A percentile compares a stretch with the other conserved stretches of the same genome.
Conservation (phyloP, 2,888 invertebrate species). For the Bombylius major region DNA sequence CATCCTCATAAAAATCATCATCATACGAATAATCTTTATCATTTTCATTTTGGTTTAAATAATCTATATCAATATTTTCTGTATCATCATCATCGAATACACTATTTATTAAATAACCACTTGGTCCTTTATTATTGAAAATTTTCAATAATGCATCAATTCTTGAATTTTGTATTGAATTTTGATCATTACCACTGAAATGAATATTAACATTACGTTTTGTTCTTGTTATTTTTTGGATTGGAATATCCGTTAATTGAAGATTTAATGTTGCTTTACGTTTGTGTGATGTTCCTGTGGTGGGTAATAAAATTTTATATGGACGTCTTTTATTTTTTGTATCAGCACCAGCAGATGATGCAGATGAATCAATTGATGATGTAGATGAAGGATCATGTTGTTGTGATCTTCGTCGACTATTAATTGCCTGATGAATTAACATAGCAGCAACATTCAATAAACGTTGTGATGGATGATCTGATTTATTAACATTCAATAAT, state of each 20-base stretch:
- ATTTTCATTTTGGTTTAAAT: not conserved
- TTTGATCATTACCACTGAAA: not conserved
- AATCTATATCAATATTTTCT: not conserved
- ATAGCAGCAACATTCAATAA: constrained; percentile 12
- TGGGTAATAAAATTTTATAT: not conserved
- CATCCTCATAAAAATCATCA: not conserved
- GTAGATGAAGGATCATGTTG: too few species aligned
- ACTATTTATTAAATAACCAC: not conserved
- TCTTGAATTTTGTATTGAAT: not conserved
- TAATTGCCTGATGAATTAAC: constrained; percentile 9
- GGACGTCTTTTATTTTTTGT: not conserved
- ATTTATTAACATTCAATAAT: constrained; percentile 5
- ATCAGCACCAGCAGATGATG: not conserved
- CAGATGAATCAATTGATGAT: too few species aligned
- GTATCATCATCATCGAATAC: not conserved
- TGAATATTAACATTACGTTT: constrained; percentile 2
- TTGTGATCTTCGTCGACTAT: not conserved
- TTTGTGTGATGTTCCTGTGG: not conserved
- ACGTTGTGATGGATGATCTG: constrained; percentile 12
- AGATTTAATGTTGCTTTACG: not conserved
- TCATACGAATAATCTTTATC: not conserved
- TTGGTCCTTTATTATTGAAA: not conserved
- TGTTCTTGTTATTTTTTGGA: not conserved
- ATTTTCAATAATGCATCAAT: constrained; percentile 1
- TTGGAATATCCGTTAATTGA: constrained; percentile 1